Conservation (phyloP, 2,113 vertebrate genomes). For the Lanius collurio region DNA sequence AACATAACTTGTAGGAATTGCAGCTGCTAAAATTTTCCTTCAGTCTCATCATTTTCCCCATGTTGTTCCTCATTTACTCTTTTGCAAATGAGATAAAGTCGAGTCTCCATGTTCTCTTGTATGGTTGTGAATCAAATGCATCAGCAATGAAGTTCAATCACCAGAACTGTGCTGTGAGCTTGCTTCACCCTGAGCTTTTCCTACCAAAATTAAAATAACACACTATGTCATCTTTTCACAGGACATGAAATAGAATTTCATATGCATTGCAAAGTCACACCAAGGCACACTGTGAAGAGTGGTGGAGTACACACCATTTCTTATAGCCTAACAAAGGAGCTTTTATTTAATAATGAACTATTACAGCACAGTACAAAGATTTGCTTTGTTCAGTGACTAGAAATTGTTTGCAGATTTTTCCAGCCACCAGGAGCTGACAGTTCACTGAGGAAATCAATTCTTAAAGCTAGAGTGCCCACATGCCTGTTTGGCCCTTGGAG, state of each 20-base stretch:
- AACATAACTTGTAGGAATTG: not conserved
- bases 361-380: slow-evolving; percentile 51
- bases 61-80: not conserved
- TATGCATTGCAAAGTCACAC: slow-evolving; percentile 3
- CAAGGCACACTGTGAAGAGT: not conserved
- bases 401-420: slow-evolving; percentile 68
- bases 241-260: not conserved
- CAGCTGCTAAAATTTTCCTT: not conserved
- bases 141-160: not conserved
- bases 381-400: slow-evolving; percentile 50
- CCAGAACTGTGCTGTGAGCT: not conserved
- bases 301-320: not conserved
- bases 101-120: fast-evolving
- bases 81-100: not conserved
- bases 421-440: slow-evolving; percentile 38
- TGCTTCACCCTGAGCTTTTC: not conserved
- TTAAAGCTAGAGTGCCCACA: slow-evolving; percentile 17
- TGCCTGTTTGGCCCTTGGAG: not conserved
- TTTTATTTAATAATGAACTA: slow-evolving; percentile 45
- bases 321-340: slow-evolving; percentile 29
- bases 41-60: not conserved
- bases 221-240: not conserved
- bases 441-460: slow-evolving; percentile 40
- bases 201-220: not conserved
- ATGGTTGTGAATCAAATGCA: not conserved